These are phyloP conservation scores for Thereva nobilitata DNA, from an alignment of 2,888 invertebrate species.

Conservation along the genomic window DNA sequence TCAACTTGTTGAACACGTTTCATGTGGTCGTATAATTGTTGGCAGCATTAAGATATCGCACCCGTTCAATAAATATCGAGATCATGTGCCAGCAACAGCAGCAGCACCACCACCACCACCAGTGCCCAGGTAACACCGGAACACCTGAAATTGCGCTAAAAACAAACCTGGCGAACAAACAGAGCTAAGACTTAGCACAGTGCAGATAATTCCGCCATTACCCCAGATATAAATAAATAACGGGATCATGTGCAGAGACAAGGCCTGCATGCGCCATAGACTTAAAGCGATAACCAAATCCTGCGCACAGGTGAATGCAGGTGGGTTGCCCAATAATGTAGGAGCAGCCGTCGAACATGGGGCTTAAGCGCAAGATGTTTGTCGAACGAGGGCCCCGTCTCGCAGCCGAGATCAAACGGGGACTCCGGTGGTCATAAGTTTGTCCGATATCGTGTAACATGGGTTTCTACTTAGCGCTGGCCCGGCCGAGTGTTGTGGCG, in stretches of 20 bases:
- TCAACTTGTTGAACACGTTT: slow-evolving; percentile 33
- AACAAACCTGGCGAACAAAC: slow-evolving; percentile 1
- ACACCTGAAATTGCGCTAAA: slow-evolving; percentile 37
- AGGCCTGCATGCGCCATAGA: slow-evolving; percentile 29
- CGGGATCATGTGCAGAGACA: slow-evolving; percentile 20
- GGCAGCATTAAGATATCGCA: slow-evolving; percentile 37
- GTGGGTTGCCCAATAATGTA: slow-evolving; percentile 17
- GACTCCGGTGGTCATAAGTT: slow-evolving; percentile 50
- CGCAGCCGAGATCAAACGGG: slow-evolving; percentile 26
- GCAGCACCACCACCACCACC: too few relatives aligned
- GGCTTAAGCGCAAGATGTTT: slow-evolving; percentile 36
- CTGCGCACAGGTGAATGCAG: slow-evolving; percentile 32
- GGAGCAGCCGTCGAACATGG: slow-evolving; percentile 16
- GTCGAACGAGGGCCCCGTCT: slow-evolving; percentile 35
- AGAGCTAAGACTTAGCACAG: background rate
- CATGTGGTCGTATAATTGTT: slow-evolving; percentile 32
- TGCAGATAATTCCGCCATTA: slow-evolving; percentile 26
- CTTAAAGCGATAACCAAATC: slow-evolving; percentile 31
- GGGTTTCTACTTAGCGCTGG: slow-evolving; percentile 52
- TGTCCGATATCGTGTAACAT: slow-evolving; percentile 52
- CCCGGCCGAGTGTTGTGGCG: slow-evolving; percentile 28
- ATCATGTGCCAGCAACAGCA: slow-evolving; percentile 15
- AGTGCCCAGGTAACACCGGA: slow-evolving; percentile 2
- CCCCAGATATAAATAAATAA: slow-evolving; percentile 21
- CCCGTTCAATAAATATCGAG: slow-evolving; percentile 35